A percentile compares a stretch with the other conserved stretches of the same genome.
phyloP scores from a whole-genome alignment of 2,797 vertebrate genomes.

The Selene dorsalis region DNA sequence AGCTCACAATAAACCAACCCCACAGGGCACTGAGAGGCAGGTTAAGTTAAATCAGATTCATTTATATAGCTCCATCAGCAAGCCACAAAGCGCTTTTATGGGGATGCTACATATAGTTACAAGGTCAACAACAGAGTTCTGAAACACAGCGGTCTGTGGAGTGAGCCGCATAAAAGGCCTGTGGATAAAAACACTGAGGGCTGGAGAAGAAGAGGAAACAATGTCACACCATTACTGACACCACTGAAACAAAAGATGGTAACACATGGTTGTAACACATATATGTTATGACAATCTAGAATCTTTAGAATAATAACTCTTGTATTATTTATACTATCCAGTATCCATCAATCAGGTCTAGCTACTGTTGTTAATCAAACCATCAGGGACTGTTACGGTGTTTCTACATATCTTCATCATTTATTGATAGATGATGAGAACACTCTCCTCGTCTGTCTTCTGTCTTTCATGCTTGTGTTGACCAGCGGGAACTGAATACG shows the following conservation, averaged over 20 bases:
- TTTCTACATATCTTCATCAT: background rate
- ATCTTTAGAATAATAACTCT: too few species aligned
- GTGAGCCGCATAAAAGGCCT: background rate
- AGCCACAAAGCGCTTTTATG: background rate
- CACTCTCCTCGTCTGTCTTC: background rate
- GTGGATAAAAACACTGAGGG: background rate
- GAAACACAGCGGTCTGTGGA: background rate
- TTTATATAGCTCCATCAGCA: background rate
- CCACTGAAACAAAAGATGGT: too few species aligned
- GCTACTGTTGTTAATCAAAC: too few species aligned
- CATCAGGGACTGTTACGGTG: too few species aligned
- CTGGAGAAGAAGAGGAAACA: background rate
- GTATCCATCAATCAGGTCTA: too few species aligned
- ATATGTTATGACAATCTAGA: too few species aligned
- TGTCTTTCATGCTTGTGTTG: background rate
- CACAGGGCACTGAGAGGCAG: background rate
- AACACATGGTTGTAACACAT: too few species aligned
- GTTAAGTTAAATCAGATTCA: background rate
- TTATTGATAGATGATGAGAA: background rate
- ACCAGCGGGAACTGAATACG: conserved; percentile 1
- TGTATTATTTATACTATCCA: too few species aligned
- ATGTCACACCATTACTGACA: too few species aligned
- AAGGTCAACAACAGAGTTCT: background rate
- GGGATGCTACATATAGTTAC: background rate
- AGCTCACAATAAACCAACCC: background rate